phyloP scores from a whole-genome alignment of 2,797 vertebrate genomes.

The Uromys caudimaculatus region DNA sequence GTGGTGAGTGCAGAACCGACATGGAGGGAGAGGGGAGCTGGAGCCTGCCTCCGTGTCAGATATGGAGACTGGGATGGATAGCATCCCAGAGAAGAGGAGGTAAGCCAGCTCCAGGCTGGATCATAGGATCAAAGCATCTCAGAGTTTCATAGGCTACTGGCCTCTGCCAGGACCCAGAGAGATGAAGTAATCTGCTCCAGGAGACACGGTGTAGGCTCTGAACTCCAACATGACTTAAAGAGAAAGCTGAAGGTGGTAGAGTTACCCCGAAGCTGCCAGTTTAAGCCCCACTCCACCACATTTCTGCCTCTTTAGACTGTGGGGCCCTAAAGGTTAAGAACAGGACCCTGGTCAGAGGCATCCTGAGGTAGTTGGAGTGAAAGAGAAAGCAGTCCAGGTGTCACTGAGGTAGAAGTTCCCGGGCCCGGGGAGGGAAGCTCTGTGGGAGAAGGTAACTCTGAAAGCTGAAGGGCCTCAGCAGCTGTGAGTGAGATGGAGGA shows the following conservation, averaged over 20 bases:
- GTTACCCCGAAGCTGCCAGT: background rate
- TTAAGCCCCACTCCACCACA: background rate
- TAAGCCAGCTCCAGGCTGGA: background rate
- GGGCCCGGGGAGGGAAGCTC: background rate
- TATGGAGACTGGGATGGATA: background rate
- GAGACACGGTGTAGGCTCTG: background rate
- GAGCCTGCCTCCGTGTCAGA: background rate
- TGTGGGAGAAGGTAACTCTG: background rate
- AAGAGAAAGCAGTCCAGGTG: background rate
- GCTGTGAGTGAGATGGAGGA: background rate
- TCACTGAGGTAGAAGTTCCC: background rate
- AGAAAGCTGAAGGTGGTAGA: background rate
- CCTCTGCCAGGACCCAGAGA: background rate
- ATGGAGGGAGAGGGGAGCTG: fast-evolving
- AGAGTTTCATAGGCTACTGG: background rate
- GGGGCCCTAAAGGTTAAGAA: background rate
- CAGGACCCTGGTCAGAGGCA: background rate
- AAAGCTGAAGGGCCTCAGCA: background rate
- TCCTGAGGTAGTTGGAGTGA: background rate
- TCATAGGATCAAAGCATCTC: background rate
- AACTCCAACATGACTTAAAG: background rate
- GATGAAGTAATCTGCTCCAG: background rate
- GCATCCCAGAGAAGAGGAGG: background rate
- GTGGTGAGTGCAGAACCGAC: conserved; percentile 89
- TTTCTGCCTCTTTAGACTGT: background rate